Evolutionary conservation across 2,888 invertebrate species (phyloP).

Genomic region (Kryphioiulus occultus): DNA sequence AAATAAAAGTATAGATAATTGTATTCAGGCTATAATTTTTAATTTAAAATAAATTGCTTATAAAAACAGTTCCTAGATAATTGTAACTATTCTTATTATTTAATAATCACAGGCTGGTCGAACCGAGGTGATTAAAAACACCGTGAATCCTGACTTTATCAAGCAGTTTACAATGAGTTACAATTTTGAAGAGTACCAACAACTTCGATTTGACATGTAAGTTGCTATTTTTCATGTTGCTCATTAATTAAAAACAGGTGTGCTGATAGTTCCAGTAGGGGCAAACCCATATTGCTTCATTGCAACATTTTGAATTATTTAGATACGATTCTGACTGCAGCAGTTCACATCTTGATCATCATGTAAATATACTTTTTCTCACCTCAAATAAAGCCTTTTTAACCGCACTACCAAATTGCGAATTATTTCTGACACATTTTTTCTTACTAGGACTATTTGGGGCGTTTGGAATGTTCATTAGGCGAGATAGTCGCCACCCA

Average conservation of each 20-base stretch:
- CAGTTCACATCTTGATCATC: neutral
- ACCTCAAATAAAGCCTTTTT: neutral
- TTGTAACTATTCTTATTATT: too few species aligned
- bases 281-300: too few species aligned
- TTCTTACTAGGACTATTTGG: constrained; percentile 61
- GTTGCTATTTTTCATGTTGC: neutral
- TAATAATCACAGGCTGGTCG: constrained; percentile 56
- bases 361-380: too few species aligned
- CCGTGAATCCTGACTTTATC: constrained; percentile 63
- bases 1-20: too few species aligned
- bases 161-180: constrained; percentile 64
- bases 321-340: constrained; percentile 54
- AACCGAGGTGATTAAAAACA: constrained; percentile 60
- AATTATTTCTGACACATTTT: too few species aligned
- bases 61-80: too few species aligned
- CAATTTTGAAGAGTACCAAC: constrained; percentile 65
- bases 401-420: too few species aligned
- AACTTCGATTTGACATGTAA: constrained; percentile 62
- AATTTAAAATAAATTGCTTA: too few species aligned
- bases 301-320: constrained; percentile 11
- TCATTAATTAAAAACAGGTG: too few species aligned
- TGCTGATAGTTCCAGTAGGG: too few species aligned
- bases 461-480: constrained; percentile 64
- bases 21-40: too few species aligned
- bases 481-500: constrained; percentile 65